Evolutionary conservation across 1,140 invertebrate species (phyloP).

Genomic region (Olivierus martensii): DNA sequence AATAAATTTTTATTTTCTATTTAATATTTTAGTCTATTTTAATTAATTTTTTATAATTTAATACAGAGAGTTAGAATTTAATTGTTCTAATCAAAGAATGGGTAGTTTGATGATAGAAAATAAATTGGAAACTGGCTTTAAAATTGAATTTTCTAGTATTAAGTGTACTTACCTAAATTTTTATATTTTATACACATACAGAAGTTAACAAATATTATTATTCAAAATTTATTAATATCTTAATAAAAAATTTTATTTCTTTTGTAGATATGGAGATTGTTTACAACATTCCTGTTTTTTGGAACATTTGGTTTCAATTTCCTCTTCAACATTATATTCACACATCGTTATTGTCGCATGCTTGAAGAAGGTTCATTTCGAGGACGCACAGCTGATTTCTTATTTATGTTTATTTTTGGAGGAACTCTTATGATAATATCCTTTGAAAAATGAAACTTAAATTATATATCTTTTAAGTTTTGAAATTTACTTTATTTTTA

Average conservation of each 20-base stretch:
- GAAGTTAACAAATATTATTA: not conserved
- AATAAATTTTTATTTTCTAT: too few species aligned
- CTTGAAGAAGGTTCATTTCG: constrained; percentile 96
- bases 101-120: too few species aligned
- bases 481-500: too few species aligned
- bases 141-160: too few species aligned
- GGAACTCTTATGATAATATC: constrained; percentile 48
- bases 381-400: constrained; percentile 91
- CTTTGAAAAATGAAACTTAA: constrained; percentile 17
- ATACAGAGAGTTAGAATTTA: too few species aligned
- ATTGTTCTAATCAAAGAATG: too few species aligned
- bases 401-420: constrained; percentile 98
- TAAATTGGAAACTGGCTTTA: too few species aligned
- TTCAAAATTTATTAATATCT: not conserved
- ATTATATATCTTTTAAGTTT: too few species aligned
- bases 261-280: constrained; percentile 73
- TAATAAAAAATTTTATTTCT: not conserved
- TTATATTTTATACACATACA: not conserved
- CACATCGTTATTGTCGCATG: constrained; percentile 97
- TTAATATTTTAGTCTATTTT: too few species aligned
- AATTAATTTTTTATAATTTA: too few species aligned
- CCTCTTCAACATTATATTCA: constrained; percentile 99
- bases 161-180: not conserved
- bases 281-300: constrained; percentile 97
- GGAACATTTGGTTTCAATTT: constrained; percentile 98